A percentile compares a stretch with the other conserved stretches of the same genome.
phyloP scores from a whole-genome alignment of 2,797 vertebrate species.

The Sebastes matsubarae region DNA sequence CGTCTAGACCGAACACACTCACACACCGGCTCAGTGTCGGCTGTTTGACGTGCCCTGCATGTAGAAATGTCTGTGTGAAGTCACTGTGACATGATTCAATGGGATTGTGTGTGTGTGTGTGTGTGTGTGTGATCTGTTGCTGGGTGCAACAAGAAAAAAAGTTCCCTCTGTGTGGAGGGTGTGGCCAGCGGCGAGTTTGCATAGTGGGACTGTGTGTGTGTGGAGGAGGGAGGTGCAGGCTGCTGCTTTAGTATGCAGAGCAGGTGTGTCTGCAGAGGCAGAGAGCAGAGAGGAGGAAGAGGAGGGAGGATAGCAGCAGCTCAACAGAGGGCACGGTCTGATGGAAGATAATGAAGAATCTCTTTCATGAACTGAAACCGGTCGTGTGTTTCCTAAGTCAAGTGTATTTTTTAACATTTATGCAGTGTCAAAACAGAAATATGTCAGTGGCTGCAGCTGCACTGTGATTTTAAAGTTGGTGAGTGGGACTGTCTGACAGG shows the following conservation, averaged over 20 bases:
- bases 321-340: slow-evolving; percentile 8
- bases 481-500: background rate
- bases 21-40: background rate
- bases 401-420: background rate
- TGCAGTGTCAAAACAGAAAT: background rate
- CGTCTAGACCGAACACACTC: slow-evolving; percentile 34
- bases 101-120: slow-evolving; percentile 1
- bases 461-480: background rate
- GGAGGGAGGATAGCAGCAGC: slow-evolving; percentile 34
- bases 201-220: slow-evolving; percentile 22
- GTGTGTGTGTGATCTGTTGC: slow-evolving; percentile 32
- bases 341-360: slow-evolving; percentile 12
- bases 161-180: slow-evolving; percentile 56
- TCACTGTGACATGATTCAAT: slow-evolving; percentile 33
- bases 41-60: slow-evolving; percentile 51
- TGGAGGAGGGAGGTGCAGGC: slow-evolving; percentile 65
- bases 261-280: slow-evolving; percentile 90
- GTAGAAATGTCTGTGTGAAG: slow-evolving; percentile 28
- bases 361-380: slow-evolving; percentile 8
- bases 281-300: slow-evolving; percentile 39
- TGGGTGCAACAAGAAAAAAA: slow-evolving; percentile 47
- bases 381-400: background rate
- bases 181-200: slow-evolving; percentile 46
- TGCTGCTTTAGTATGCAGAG: slow-evolving; percentile 88
- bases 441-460: background rate